A percentile compares a stretch with the other conserved stretches of the same genome.
phyloP scores from a whole-genome alignment of 2,888 invertebrate genomes.

The Stenoptilia bipunctidactyla region DNA sequence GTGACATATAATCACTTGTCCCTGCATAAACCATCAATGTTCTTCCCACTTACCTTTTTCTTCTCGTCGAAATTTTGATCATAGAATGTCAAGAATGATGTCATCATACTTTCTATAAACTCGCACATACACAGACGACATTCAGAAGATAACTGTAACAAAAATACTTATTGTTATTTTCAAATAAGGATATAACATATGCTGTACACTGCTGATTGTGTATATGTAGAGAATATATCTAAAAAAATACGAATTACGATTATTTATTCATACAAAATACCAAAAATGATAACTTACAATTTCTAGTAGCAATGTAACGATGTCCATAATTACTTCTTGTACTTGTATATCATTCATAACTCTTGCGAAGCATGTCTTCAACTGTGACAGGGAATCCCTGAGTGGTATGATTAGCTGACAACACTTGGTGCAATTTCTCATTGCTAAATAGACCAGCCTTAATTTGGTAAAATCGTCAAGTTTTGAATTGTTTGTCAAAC shows the following conservation, averaged over 20 bases:
- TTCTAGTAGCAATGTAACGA: slow-evolving; percentile 38
- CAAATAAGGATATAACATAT: no score
- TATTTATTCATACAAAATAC: no score
- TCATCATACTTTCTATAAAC: slow-evolving; percentile 59
- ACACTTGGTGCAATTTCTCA: slow-evolving; percentile 48
- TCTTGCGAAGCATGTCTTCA: slow-evolving; percentile 36
- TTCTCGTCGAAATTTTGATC: slow-evolving; percentile 49
- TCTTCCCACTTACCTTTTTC: slow-evolving; percentile 52
- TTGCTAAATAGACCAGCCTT: slow-evolving; percentile 45
- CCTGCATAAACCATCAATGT: no score
- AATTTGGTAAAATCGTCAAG: slow-evolving; percentile 51
- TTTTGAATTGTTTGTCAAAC: slow-evolving; percentile 30
- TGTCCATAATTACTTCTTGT: slow-evolving; percentile 48
- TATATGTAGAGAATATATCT: no score
- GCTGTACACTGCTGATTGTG: no score
- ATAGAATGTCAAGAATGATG: slow-evolving; percentile 50
- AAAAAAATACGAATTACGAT: no score
- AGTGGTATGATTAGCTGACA: slow-evolving; percentile 46
- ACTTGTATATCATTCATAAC: slow-evolving; percentile 42
- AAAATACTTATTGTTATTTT: no score
- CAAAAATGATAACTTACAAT: slow-evolving; percentile 41
- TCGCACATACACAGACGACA: slow-evolving; percentile 60
- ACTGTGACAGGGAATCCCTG: slow-evolving; percentile 33
- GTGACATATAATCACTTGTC: no score
- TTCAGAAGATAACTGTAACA: slow-evolving; percentile 60